Conservation (phyloP, 1,140 invertebrate species). For the Antheraea mylitta region DNA sequence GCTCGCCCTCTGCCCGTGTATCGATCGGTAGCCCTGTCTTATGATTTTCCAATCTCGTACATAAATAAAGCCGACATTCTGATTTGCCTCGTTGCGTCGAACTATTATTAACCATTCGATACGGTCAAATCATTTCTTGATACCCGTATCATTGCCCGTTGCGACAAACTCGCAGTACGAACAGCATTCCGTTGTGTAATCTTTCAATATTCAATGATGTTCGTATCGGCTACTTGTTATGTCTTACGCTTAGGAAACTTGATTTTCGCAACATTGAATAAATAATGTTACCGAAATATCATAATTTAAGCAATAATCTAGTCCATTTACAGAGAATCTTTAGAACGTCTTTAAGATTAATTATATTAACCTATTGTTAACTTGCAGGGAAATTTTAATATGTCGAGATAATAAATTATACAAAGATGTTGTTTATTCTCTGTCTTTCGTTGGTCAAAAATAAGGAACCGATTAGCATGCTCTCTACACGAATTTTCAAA, state of each 20-base stretch:
- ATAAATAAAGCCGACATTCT: constrained; percentile 20
- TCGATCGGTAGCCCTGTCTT: constrained; percentile 31
- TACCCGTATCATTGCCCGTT: constrained; percentile 22
- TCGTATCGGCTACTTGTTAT: no score
- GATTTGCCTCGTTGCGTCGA: constrained; percentile 9
- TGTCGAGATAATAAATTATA: no score
- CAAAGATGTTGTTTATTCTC: no score
- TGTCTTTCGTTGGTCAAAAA: no score
- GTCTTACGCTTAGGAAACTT: neutral
- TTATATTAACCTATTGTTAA: no score
- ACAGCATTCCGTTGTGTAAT: neutral
- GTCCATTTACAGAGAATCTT: no score
- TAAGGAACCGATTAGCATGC: no score
- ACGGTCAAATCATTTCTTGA: constrained; percentile 22
- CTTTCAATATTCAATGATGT: neutral
- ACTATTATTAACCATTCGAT: constrained; percentile 25
- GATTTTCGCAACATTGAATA: neutral
- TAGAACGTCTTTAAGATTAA: no score
- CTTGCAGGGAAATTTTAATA: no score
- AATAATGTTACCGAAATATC: neutral
- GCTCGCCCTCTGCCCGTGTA: constrained; percentile 25
- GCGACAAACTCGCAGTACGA: constrained; percentile 13
- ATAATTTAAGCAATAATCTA: no score
- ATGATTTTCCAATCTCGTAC: constrained; percentile 22
- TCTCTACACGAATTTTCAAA: no score